Base-by-base conservation (phyloP, 2,113 vertebrate species). In the Ciconia maguari region DNA sequence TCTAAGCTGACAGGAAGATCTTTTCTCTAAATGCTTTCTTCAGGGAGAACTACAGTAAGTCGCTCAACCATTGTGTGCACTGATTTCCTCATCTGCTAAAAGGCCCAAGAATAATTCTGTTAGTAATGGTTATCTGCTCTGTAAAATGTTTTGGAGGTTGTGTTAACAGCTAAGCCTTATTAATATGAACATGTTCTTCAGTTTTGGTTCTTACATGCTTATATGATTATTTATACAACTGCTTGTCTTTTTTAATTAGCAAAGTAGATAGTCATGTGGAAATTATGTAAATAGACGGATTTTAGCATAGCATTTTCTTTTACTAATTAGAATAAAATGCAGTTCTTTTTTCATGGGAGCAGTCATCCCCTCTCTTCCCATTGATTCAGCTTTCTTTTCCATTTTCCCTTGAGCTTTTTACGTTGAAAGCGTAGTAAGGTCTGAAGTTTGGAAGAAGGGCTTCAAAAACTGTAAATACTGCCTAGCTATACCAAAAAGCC, bases 231-330 rank as follows among this genome's bases (percentile, higher is more conserved):
- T 90, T 86, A 69, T 68, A 79, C 29, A 36, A 16, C 62, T 52
- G 62, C 75, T 89, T 49, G 66, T 77, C 49, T 72, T 64, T 85
- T 94, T 86, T 80, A 87, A 94, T 95, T 84, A 94, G 46, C 86
- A 14, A 61, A 90, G 49, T 38, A 84, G 86, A 87, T 46, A 78
- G 51, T 83, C 62, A 41, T 2, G 20, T 77, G 91, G 60, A 92
- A 94, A 81, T 95, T 16, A 66, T 70, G 68, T 64, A 70, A 88
- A 89, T 16, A 22, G 90, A 61, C 72, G 87, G 38, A 49, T 83
- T 83, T 80, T 26, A 89, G 60, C 34, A 2, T 21, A 25, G 58
- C 17, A 0, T 85, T 80, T 94, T 80, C 19, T 86, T 89, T 83
- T 24, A 11, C 7, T 79, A 48, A 71, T 94, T 84, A 48, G 38